These are phyloP conservation scores for Osmerus mordax DNA, from an alignment of 2,113 vertebrate species.

Conservation along the genomic window DNA sequence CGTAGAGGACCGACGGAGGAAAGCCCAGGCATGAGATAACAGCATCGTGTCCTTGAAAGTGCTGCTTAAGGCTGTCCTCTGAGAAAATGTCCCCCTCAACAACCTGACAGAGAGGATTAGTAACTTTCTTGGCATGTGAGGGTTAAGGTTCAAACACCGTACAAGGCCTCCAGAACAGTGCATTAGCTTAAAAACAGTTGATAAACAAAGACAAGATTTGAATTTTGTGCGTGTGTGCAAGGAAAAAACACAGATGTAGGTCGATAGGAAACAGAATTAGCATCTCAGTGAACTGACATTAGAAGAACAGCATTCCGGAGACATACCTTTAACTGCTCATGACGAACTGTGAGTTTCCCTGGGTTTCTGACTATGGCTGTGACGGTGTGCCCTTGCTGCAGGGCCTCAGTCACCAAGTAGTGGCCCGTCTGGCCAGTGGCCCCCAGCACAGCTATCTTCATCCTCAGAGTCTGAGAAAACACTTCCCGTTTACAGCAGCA, in stretches of 20 bases:
- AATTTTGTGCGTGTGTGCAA: neutral
- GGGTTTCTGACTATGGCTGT: conserved; percentile 74
- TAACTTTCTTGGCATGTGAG: neutral
- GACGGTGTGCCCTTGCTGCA: conserved; percentile 73
- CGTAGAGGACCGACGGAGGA: conserved; percentile 57
- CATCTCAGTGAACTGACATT: neutral
- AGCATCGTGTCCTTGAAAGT: conserved; percentile 72
- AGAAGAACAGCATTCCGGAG: neutral
- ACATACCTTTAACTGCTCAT: conserved; percentile 75
- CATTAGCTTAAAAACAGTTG: neutral
- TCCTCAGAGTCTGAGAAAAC: conserved; percentile 38
- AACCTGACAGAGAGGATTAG: conserved; percentile 23
- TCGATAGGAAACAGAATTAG: neutral
- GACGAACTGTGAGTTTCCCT: conserved; percentile 63
- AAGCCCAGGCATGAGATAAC: conserved; percentile 79
- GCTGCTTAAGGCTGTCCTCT: conserved; percentile 58
- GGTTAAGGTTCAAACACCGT: too few relatives aligned
- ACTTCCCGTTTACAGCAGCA: neutral
- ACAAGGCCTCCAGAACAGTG: neutral
- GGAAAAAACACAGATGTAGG: too few relatives aligned
- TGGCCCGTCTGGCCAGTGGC: conserved; percentile 77
- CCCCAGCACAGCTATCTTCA: conserved; percentile 76
- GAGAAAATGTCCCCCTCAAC: conserved; percentile 74
- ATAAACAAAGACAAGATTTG: neutral
- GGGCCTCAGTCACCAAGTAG: conserved; percentile 69